A percentile compares a stretch with the other conserved stretches of the same genome.
These are phyloP conservation scores for Diadumene lineata DNA, from an alignment of 92 coral and sea anemone species.

Conservation along the genomic window DNA sequence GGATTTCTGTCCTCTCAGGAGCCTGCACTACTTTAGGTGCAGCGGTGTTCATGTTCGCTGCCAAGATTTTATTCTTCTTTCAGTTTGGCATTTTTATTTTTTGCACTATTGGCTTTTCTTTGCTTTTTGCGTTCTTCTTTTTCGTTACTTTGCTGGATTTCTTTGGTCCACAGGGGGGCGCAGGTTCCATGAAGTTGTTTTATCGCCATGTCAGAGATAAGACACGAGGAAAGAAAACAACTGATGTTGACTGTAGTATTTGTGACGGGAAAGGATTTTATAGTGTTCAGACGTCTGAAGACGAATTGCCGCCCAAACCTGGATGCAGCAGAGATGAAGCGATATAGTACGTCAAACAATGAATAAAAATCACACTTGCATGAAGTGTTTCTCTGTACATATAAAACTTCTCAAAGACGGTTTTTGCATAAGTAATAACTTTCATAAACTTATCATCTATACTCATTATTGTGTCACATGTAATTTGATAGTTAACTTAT, in stretches of 20 bases:
- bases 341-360: too few relatives aligned
- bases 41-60: conserved; percentile 72
- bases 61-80: conserved; percentile 64
- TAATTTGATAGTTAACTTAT: too few relatives aligned
- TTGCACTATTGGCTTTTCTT: conserved; percentile 77
- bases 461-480: too few relatives aligned
- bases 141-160: conserved; percentile 58
- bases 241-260: conserved; percentile 54
- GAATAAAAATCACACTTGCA: too few relatives aligned
- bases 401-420: too few relatives aligned
- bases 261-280: conserved; percentile 82
- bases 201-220: conserved; percentile 37
- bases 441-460: too few relatives aligned
- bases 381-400: too few relatives aligned
- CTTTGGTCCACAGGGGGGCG: conserved; percentile 65
- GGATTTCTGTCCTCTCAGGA: conserved; percentile 77
- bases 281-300: background rate
- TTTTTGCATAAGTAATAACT: too few relatives aligned
- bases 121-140: conserved; percentile 61
- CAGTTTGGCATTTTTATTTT: conserved; percentile 80
- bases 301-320: background rate
- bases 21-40: conserved; percentile 81
- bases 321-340: too few relatives aligned
- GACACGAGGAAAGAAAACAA: conserved; percentile 39
- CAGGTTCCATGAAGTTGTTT: conserved; percentile 53